These are phyloP conservation scores for Oscheius sp. DNA, from an alignment of 2,888 invertebrate genomes.

Conservation along the genomic window DNA sequence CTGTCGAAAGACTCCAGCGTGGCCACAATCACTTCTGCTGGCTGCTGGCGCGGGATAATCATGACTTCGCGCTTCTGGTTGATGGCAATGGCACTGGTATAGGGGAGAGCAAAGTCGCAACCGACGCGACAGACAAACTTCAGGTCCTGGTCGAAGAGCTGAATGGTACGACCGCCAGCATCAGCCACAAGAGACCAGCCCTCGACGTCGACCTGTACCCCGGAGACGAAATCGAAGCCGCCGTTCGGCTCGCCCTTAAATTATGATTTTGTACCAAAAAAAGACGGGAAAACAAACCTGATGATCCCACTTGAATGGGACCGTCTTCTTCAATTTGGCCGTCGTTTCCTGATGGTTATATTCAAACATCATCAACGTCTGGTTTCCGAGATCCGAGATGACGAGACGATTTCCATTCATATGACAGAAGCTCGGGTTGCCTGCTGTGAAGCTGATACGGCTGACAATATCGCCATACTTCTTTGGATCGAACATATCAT, in stretches of 20 bases:
- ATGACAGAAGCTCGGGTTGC: conserved; percentile 29
- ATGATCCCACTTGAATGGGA: conserved; percentile 21
- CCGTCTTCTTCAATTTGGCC: background rate
- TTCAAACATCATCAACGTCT: background rate
- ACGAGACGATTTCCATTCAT: conserved; percentile 25
- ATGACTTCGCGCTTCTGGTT: conserved; percentile 20
- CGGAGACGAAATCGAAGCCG: conserved; percentile 44
- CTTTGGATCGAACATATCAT: background rate
- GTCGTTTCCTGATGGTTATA: background rate
- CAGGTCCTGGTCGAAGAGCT: conserved; percentile 38
- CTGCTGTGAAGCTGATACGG: background rate
- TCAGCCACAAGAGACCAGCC: conserved; percentile 48
- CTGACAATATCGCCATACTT: background rate
- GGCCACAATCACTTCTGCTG: too few relatives aligned
- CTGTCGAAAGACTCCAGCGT: too few relatives aligned
- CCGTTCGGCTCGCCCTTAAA: conserved; percentile 30
- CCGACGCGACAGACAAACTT: conserved; percentile 38
- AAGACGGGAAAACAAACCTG: background rate
- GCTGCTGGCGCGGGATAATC: too few relatives aligned
- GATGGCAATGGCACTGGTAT: conserved; percentile 42
- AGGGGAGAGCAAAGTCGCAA: conserved; percentile 45
- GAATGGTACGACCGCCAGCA: conserved; percentile 37
- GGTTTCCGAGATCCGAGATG: conserved; percentile 33
- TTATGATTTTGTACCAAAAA: background rate
- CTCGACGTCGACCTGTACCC: conserved; percentile 46